These are phyloP conservation scores for Agrochola lota DNA, from an alignment of 2,888 invertebrate species.

Conservation along the genomic window DNA sequence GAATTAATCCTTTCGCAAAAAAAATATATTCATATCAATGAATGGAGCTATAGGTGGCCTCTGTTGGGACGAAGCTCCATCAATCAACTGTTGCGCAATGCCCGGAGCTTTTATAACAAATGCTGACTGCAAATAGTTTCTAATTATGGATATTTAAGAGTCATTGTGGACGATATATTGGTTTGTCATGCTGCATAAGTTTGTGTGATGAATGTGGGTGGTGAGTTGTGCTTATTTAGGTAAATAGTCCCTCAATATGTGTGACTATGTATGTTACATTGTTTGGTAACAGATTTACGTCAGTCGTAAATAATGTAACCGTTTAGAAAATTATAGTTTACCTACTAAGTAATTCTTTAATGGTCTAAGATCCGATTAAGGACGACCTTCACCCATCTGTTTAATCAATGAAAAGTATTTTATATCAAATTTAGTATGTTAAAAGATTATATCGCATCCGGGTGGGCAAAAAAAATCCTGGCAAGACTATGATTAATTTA, in stretches of 20 bases:
- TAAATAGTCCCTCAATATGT: slow-evolving; percentile 39
- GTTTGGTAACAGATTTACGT: slow-evolving; percentile 22
- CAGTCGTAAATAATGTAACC: not conserved
- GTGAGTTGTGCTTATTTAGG: slow-evolving; percentile 41
- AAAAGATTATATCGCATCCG: no score
- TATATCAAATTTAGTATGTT: no score
- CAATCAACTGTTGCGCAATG: slow-evolving; percentile 87
- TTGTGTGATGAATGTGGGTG: slow-evolving; percentile 72
- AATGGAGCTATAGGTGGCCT: slow-evolving; percentile 72
- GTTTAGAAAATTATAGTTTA: not conserved
- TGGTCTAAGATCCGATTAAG: no score
- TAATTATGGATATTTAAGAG: slow-evolving; percentile 88
- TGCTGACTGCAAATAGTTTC: slow-evolving; percentile 85
- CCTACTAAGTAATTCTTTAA: not conserved
- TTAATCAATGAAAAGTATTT: no score
- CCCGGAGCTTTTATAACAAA: slow-evolving; percentile 81
- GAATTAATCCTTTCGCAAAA: slow-evolving; percentile 84
- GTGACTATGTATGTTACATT: not conserved
- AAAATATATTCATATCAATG: slow-evolving; percentile 78
- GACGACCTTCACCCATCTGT: no score
- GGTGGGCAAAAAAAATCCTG: no score
- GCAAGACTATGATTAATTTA: no score
- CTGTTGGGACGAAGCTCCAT: slow-evolving; percentile 71
- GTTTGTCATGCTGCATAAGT: slow-evolving; percentile 78
- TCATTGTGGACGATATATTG: slow-evolving; percentile 81